A percentile compares a stretch with the other conserved stretches of the same genome.
Evolutionary conservation across 2,797 vertebrate species (phyloP).

Genomic region (Trachurus trachurus): DNA sequence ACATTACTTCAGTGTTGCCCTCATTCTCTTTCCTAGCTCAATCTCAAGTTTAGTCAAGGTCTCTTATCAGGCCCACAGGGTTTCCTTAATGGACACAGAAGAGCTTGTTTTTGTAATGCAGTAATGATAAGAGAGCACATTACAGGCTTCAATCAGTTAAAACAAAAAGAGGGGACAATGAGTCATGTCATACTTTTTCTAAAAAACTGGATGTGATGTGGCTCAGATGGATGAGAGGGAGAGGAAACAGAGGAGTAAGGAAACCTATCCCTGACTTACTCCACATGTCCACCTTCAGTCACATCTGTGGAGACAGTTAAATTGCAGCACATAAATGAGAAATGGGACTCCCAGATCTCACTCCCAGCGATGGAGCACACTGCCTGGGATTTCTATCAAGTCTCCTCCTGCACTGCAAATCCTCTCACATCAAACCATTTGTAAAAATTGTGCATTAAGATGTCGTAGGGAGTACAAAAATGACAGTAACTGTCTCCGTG

Average conservation of each 20-base stretch:
- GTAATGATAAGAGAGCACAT: not conserved
- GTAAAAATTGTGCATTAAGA: not conserved
- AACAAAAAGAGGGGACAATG: not conserved
- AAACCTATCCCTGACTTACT: constrained; percentile 11
- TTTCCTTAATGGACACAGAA: constrained; percentile 37
- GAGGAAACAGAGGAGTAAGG: constrained; percentile 8
- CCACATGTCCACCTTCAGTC: constrained; percentile 15
- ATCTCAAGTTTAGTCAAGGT: constrained; percentile 42
- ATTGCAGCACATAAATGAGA: constrained; percentile 47
- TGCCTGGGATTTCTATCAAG: constrained; percentile 29
- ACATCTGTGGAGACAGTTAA: constrained; percentile 16
- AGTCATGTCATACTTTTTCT: constrained; percentile 16
- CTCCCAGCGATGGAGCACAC: constrained; percentile 12
- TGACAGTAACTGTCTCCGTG: not conserved
- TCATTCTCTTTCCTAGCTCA: not conserved
- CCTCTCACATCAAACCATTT: constrained; percentile 1
- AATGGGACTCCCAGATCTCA: constrained; percentile 42
- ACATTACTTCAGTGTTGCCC: constrained; percentile 37
- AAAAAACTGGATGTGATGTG: constrained; percentile 15
- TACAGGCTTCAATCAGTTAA: not conserved
- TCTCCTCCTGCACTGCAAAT: not conserved
- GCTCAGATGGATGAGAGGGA: not conserved
- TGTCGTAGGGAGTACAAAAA: not conserved
- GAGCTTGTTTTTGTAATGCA: constrained; percentile 33
- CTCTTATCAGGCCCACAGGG: constrained; percentile 35